Percentiles rank a stretch among this genome's conserved stretches.
Conservation (phyloP, 2,113 vertebrate species). For the Neofelis nebulosa region DNA sequence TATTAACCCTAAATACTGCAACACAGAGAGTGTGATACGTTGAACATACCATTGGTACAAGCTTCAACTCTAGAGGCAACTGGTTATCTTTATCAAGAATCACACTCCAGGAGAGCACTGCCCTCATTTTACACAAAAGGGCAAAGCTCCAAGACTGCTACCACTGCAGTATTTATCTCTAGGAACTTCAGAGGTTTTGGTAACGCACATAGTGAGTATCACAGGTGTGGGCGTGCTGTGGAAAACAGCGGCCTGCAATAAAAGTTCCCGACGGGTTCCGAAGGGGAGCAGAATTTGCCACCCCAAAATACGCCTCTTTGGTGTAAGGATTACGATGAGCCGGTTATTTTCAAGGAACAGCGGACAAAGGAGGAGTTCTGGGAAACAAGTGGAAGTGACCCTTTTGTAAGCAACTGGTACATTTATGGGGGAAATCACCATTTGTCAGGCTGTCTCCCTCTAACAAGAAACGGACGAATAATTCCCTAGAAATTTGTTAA, state of each 20-base stretch:
- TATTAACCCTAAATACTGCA: slow-evolving; percentile 19
- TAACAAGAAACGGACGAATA: not conserved
- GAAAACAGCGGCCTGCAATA: not conserved
- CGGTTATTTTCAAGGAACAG: not conserved
- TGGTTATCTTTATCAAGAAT: slow-evolving; percentile 30
- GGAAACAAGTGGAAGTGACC: not conserved
- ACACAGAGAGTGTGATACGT: not conserved
- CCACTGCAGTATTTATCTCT: not conserved
- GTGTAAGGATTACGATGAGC: not conserved
- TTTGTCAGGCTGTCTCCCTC: not conserved
- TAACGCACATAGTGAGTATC: not conserved
- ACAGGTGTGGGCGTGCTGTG: not conserved
- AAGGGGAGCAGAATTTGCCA: not conserved
- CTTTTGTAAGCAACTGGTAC: not conserved
- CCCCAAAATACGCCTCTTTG: not conserved
- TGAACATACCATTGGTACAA: not conserved
- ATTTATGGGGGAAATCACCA: not conserved
- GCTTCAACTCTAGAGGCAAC: not conserved
- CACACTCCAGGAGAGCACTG: not conserved
- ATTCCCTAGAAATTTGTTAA: not conserved
- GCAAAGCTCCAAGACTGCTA: not conserved
- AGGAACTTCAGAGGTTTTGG: not conserved
- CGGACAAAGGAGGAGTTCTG: not conserved
- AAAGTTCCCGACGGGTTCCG: not conserved
- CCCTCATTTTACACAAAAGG: not conserved